Evolutionary conservation across 2,888 invertebrate species (phyloP), one percentile per base, ranked within the genome.

Genomic region (Andrena bicolor): DNA sequence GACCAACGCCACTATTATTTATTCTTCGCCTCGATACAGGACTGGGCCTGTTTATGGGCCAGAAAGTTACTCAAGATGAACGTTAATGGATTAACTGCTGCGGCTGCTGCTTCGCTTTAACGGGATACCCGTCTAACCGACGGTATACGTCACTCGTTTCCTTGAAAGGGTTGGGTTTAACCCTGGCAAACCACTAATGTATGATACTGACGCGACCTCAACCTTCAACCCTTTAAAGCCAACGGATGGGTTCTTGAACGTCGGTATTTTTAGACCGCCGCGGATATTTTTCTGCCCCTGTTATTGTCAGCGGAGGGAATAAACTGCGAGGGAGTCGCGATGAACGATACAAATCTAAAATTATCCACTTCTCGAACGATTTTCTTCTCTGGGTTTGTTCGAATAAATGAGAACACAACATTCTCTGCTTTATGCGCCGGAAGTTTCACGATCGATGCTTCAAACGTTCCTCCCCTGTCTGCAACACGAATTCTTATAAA

Each of bases 141-240:
- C 26, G 20, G 26, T 3, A 61, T 51, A 26, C 61, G 23, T 70
- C 75, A 63, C 16, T 56, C 8, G 61, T 10, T 69, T 35, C 16
- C 13, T 2, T 10, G 20, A 49, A 68, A 68, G n/a, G 60, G 16
- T 30, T 16, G 28, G 16, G 49, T 8, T 35, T 0, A 41, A 56
- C 20, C 13, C 16, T 35, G 60, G 65, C 20, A 77, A 74, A 77
- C 65, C 75, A 23, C 75, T 30, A 65, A 77, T 74, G 26, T 23
- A 75, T 16, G 51, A n/a, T 23, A 30, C 58, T 30, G 49, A 69
- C 30, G 8, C 7, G 53, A 8, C 2, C 20, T 16, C 16, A n/a
- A 20, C 6, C 3, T 20, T 28, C n/a, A 10, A 64, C 13, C 35
- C 53, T 68, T 58, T n/a, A 48, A 58, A 58, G 23, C 23, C 56